Evolutionary conservation across 2,797 vertebrate genomes (phyloP), one percentile per base, ranked within the genome.

Genomic region (Artibeus jamaicensis): DNA sequence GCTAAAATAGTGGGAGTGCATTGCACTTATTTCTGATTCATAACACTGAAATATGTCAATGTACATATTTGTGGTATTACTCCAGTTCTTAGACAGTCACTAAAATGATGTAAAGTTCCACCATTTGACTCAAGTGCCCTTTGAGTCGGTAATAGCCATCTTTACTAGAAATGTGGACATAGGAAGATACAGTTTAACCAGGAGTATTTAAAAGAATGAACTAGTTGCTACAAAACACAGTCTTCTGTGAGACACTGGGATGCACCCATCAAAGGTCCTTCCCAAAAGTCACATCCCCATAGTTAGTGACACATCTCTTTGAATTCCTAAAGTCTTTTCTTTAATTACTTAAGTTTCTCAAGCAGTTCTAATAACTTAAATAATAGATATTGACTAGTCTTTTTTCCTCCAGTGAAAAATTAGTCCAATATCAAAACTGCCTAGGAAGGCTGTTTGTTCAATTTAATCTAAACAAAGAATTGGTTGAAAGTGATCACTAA

Each of bases 291-390:
- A 26, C 12, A 50, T 18, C 7, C 8, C 1, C 9, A 26, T 48
- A 21, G 67, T 83, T 55, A 90, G 29, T 68, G 59, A 44, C 42
- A 46, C 55, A 46, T 42, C 53, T 77, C 44, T 70, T 87, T 32
- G 37, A 86, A 91, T 91, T 93, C 82, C 55, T 86, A 46, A 93
- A 59, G 34, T 39, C 22, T 82, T 92, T 87, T 24, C 70, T 91
- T 94, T 96, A 97, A 96, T 97, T 97, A 96, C 93, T 82, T 95
- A 97, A 97, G 98, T 98, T 97, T 79, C 44, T 89, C 93, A 95
- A 91, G 92, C 77, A 97, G 86, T 84, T 89, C 92, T 96, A 96
- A 96, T 98, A 98, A 97, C 92, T 93, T 96, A 97, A 96, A 98
- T 96, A 96, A 95, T 68, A 71, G 24, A 24, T 97, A 98, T 97